A percentile compares a stretch with the other conserved stretches of the same genome.
Evolutionary conservation across 2,888 invertebrate species (phyloP).

Genomic region (Drosophila subquinaria): DNA sequence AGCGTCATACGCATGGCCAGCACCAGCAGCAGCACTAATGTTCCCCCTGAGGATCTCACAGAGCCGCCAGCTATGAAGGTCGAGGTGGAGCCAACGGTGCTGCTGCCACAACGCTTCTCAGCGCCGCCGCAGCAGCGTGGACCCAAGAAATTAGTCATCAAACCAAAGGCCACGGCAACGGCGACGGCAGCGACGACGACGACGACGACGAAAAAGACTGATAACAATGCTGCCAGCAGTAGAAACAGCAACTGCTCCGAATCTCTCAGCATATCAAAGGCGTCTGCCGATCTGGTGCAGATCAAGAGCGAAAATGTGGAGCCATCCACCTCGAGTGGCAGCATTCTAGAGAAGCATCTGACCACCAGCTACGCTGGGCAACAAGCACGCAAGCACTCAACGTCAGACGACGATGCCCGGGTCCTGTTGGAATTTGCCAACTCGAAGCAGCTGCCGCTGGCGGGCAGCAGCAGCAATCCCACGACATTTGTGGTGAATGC

Average conservation of each 20-base stretch:
- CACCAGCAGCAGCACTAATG: conserved; percentile 47
- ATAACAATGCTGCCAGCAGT: conserved; percentile 50
- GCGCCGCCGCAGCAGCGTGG: conserved; percentile 71
- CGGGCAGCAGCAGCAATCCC: conserved; percentile 11
- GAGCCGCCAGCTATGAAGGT: conserved; percentile 69
- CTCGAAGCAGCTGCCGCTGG: conserved; percentile 67
- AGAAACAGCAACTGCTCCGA: conserved; percentile 44
- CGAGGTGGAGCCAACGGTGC: conserved; percentile 61
- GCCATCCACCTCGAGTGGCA: conserved; percentile 44
- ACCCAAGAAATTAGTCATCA: conserved; percentile 84
- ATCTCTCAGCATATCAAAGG: conserved; percentile 58
- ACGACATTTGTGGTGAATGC: conserved; percentile 76
- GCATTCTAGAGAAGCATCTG: conserved; percentile 82
- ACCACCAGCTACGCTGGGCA: conserved; percentile 50
- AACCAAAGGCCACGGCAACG: conserved; percentile 79
- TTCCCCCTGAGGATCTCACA: conserved; percentile 73
- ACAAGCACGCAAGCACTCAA: conserved; percentile 51
- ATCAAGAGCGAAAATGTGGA: conserved; percentile 76
- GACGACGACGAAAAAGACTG: conserved; percentile 68
- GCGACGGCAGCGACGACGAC: conserved; percentile 32
- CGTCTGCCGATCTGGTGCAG: conserved; percentile 54
- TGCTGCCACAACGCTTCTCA: conserved; percentile 69
- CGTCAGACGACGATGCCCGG: conserved; percentile 80
- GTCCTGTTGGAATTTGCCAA: conserved; percentile 82
- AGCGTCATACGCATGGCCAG: conserved; percentile 85